Evolutionary conservation across 2,797 vertebrate species (phyloP), one percentile per base, ranked within the genome.

Genomic region (Eleutherodactylus coqui): DNA sequence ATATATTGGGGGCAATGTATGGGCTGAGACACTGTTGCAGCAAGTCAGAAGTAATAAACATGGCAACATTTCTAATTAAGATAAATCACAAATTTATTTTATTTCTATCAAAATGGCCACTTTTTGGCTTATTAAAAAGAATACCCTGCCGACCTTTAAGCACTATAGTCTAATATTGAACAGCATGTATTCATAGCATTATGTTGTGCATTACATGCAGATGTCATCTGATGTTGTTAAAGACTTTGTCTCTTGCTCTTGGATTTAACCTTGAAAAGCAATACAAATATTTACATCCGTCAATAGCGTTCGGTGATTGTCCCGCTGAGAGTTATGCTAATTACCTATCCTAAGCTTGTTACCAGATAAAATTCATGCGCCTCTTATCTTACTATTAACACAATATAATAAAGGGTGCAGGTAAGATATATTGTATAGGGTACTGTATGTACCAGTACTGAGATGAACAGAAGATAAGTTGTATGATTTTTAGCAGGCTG

Each of bases 391-490:
- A 73, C 69, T 73, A 73, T 45, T 73, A 45, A 24, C 24, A 41
- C 9, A 70, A 41, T 27, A 43, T 73, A 43, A 27, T 73, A 45
- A 14, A 45, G 64, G 6, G 2, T 49, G 14, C 29, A 75, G 49
- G 27, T 53, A 51, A 10, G 32, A 53, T 51, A 7, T 53, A 53
- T 45, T 73, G 3, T 47, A 73, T 45, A 75, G 34, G 1, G 51
- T 55, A 32, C 51, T 41, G 21, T n/a, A 60, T 6, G 24, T 41
- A 38, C n/a, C 2, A 27, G 34, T 60, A 55, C n/a, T 27, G 34
- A 58, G 49, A 38, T 78, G n/a, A 78, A 78, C 41, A 36, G 36
- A 41, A 78, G 34, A 60, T 38, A n/a, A 45, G 10, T 17, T 58
- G 34, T 41, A 51, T 34, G 43, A n/a, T 58, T 58, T 41, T 17